Conservation (phyloP, 1,140 invertebrate species). For the Drosophila persimilis region DNA sequence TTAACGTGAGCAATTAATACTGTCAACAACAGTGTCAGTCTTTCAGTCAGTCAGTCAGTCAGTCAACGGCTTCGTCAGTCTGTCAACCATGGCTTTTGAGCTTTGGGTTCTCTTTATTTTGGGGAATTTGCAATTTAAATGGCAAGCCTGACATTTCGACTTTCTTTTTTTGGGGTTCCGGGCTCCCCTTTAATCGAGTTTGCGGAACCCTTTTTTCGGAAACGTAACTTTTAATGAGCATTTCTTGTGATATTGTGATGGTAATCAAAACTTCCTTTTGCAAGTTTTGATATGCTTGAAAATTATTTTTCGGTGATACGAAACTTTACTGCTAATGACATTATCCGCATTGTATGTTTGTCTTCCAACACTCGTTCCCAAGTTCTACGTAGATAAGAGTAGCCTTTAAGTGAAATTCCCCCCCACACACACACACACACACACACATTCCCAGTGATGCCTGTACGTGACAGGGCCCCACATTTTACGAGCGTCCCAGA, state of each 20-base stretch:
- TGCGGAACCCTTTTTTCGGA: slow-evolving; percentile 14
- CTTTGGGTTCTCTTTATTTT: slow-evolving; percentile 7
- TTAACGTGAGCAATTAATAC: slow-evolving; percentile 73
- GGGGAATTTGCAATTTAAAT: slow-evolving; percentile 59
- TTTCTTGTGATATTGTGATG: slow-evolving; percentile 44
- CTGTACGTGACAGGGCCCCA: slow-evolving; percentile 61
- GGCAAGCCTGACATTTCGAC: slow-evolving; percentile 38
- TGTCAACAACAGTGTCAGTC: slow-evolving; percentile 60
- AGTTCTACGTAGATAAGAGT: slow-evolving; percentile 18
- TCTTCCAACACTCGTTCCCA: not conserved
- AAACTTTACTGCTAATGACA: slow-evolving; percentile 45
- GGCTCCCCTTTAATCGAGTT: slow-evolving; percentile 33
- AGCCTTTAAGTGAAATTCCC: slow-evolving; percentile 42
- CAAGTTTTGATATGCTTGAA: slow-evolving; percentile 30
- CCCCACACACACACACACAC: slow-evolving; percentile 2
- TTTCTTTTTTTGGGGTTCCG: slow-evolving; percentile 5
- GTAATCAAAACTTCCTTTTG: slow-evolving; percentile 28
- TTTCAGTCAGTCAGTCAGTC: slow-evolving; percentile 2
- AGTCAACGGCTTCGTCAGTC: not conserved
- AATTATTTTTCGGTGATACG: slow-evolving; percentile 26
- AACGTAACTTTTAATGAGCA: slow-evolving; percentile 47
- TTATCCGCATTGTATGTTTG: slow-evolving; percentile 28
- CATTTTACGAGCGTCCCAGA: slow-evolving; percentile 25
- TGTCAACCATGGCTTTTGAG: slow-evolving; percentile 22
- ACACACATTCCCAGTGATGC: slow-evolving; percentile 23